Conservation (phyloP, 2,888 invertebrate species). For the Euzophera pinguis region DNA sequence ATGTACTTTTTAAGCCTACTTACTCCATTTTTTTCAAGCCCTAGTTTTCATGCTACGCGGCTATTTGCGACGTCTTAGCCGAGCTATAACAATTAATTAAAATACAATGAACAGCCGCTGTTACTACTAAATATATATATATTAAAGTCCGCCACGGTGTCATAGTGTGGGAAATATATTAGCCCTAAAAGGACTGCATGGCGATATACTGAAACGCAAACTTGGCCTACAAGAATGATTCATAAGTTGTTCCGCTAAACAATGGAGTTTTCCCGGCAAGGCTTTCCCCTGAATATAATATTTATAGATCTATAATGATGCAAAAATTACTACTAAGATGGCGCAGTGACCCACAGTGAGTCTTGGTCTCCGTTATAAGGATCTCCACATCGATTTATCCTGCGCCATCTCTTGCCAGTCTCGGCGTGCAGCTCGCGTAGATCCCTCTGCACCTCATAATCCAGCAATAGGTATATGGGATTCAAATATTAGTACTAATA, state of each 20-base stretch:
- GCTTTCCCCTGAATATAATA: slow-evolving; percentile 4
- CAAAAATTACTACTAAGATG: too few relatives aligned
- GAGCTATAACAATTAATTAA: slow-evolving; percentile 71
- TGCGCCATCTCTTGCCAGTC: too few relatives aligned
- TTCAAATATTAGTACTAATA: too few relatives aligned
- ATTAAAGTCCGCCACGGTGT: slow-evolving; percentile 28
- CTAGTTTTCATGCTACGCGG: slow-evolving; percentile 53
- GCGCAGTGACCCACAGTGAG: too few relatives aligned
- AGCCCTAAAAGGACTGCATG: slow-evolving; percentile 31
- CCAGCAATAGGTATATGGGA: too few relatives aligned
- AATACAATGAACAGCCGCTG: slow-evolving; percentile 55
- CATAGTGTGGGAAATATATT: slow-evolving; percentile 39
- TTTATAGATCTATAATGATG: too few relatives aligned
- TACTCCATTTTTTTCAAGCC: background rate
- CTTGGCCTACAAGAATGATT: slow-evolving; percentile 6
- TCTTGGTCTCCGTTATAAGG: too few relatives aligned
- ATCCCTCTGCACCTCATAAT: too few relatives aligned
- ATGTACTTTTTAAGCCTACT: background rate
- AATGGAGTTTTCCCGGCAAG: background rate
- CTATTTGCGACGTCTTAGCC: slow-evolving; percentile 57
- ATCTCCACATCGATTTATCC: too few relatives aligned
- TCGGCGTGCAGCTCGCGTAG: too few relatives aligned
- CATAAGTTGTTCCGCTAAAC: slow-evolving; percentile 4
- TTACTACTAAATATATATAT: slow-evolving; percentile 19
- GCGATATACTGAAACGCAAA: slow-evolving; percentile 13